Base-by-base conservation (phyloP, 2,113 vertebrate genomes). In the Mola mola region DNA sequence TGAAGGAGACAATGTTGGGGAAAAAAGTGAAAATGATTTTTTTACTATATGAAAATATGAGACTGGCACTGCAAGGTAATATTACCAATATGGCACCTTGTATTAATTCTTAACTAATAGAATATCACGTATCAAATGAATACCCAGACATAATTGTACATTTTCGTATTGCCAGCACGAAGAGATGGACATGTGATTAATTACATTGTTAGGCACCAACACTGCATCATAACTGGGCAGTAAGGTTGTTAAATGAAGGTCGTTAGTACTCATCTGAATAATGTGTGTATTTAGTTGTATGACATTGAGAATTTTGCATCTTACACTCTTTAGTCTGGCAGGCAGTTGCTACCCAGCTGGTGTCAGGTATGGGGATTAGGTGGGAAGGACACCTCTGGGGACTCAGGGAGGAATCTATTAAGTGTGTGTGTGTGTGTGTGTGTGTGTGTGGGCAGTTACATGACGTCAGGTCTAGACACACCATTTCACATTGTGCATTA, bases 401-500 rank as follows among this genome's bases (percentile, higher is more conserved):
- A 85, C 64, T 67, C 41, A 9, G 62, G 47, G 62, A 83, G 67
- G 78, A 65, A 80, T 82, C 66, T 74, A 66, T 75, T 69, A 69
- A 59, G 67, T 68, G 62, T 62, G 62, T 19, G 20, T 43, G 42
- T 11, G 17, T 50, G 58, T 25, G 33, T 41, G 69, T 55, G 63
- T 66, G 41, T 72, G 63, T 78, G 79, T 75, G 66, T 81, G 85
- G 75, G 70, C 70, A 57, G 67, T 87, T 84, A 78, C 79, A 84
- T 88, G 88, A 91, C 88, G 88, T 91, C 85, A 87, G 76, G 88
- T 88, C 86, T 87, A 90, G 89, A 91, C 84, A 22, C 76, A 71
- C 72, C 82, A 85, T 87, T 86, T 88, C 85, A 76, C 84, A 73
- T 71, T 79, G 79, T 78, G 83, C 82, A 75, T 85, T 85, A 64